A percentile compares a stretch with the other conserved stretches of the same genome.
Conservation (phyloP, 2,888 invertebrate genomes). For the Acleris laterana region DNA sequence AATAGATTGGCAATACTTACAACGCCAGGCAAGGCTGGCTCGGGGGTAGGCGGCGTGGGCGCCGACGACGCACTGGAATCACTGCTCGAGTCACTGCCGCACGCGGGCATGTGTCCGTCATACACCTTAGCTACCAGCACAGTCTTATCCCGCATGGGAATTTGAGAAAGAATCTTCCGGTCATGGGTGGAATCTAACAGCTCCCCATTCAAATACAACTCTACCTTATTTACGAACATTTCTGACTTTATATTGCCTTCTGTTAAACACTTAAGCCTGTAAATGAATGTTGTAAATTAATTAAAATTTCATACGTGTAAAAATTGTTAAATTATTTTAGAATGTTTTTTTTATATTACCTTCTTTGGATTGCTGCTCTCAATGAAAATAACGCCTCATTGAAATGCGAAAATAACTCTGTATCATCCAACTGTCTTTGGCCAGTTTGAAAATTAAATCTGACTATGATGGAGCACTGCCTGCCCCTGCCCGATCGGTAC, state of each 20-base stretch:
- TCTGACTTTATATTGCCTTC: slow-evolving; percentile 92
- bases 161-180: slow-evolving; percentile 92
- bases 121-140: slow-evolving; percentile 85
- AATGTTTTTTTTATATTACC: slow-evolving; percentile 56
- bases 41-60: slow-evolving; percentile 94
- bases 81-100: slow-evolving; percentile 92
- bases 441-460: slow-evolving; percentile 92
- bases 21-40: slow-evolving; percentile 95
- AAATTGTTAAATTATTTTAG: background rate
- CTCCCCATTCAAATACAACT: slow-evolving; percentile 95
- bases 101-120: slow-evolving; percentile 69
- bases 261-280: slow-evolving; percentile 74
- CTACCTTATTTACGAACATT: slow-evolving; percentile 95
- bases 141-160: slow-evolving; percentile 94
- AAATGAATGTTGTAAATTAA: slow-evolving; percentile 43
- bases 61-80: slow-evolving; percentile 97
- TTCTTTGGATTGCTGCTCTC: slow-evolving; percentile 89
- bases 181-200: slow-evolving; percentile 94
- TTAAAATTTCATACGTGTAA: background rate
- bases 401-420: slow-evolving; percentile 96
- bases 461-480: slow-evolving; percentile 93
- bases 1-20: slow-evolving; percentile 77
- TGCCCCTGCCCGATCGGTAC: slow-evolving; percentile 95
- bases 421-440: slow-evolving; percentile 94
- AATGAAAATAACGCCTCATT: slow-evolving; percentile 96